Evolutionary conservation across 2,797 vertebrate species (phyloP), one percentile per base, ranked within the genome.

Genomic region (Atherinosoma microstoma): DNA sequence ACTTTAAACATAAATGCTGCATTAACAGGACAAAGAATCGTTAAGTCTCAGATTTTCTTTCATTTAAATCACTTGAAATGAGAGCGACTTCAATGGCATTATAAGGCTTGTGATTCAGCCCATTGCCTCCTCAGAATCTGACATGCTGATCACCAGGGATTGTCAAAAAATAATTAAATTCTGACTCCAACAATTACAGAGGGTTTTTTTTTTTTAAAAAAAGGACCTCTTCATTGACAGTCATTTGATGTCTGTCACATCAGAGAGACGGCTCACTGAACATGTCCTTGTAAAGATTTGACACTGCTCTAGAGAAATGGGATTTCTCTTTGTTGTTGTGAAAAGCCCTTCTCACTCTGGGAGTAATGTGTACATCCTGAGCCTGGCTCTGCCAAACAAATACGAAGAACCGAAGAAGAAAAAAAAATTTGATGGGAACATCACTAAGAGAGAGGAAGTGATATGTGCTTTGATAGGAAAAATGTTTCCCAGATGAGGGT

Each of bases 291-390:
- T 61, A 54, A 72, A 73, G 68, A 59, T 22, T 15, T 29, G 72
- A 82, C 73, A 53, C 71, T 64, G 76, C 64, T 74, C 70, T 60
- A 60, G 57, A 62, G 36, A 77, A 83, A 81, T 78, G 57, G 11
- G 27, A 77, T 81, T 81, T 80, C 72, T 82, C 58, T 84, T 59
- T 69, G 59, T 78, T 70, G 63, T 75, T 82, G 63, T 78, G 78
- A 85, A 78, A 85, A 78, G 24, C 27, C 27, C 61, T 67, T 80
- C 63, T 79, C 72, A 61, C 77, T 34, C 71, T 63, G 72, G 51
- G 80, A 82, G 62, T 84, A 47, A 56, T 72, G 72, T 63, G 75
- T 84, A 68, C 59, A 66, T 67, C 63, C 75, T 66, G 65, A 64
- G 54, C 51, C 27, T 77, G 72, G 32, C 20, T 76, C 62, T 72